phyloP scores from a whole-genome alignment of 2,113 vertebrate species.

The Holacanthus passer region DNA sequence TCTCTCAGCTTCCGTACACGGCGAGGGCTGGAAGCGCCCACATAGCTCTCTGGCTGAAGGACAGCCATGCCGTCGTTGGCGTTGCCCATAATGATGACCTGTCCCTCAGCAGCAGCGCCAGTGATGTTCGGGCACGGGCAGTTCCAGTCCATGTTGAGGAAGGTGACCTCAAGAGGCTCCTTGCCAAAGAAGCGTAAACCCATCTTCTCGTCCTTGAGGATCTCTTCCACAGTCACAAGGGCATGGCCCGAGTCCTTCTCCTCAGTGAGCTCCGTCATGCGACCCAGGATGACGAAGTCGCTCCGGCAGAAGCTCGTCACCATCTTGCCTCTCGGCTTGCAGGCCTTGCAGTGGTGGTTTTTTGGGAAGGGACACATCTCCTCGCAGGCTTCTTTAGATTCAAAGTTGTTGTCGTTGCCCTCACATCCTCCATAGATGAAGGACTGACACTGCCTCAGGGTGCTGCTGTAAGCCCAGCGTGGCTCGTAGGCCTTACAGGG shows the following conservation, averaged over 20 bases:
- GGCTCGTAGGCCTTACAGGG: constrained; percentile 94
- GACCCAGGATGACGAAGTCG: constrained; percentile 94
- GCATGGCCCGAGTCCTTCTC: constrained; percentile 91
- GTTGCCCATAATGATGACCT: constrained; percentile 96
- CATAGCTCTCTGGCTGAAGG: constrained; percentile 93
- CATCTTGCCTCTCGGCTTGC: constrained; percentile 93
- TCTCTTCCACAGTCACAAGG: constrained; percentile 93
- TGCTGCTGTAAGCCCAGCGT: constrained; percentile 93
- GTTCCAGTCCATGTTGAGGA: constrained; percentile 95
- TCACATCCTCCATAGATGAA: constrained; percentile 96
- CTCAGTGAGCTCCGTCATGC: constrained; percentile 90
- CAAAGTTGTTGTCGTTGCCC: constrained; percentile 97
- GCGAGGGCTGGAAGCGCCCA: constrained; percentile 88
- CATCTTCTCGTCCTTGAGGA: constrained; percentile 98
- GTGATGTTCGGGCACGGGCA: constrained; percentile 98
- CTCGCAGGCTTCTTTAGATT: constrained; percentile 93
- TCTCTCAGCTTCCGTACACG: constrained; percentile 92
- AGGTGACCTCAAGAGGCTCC: constrained; percentile 94
- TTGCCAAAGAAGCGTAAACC: constrained; percentile 94
- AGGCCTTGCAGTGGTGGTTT: constrained; percentile 90
- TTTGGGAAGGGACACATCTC: constrained; percentile 93
- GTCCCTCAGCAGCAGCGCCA: constrained; percentile 82
- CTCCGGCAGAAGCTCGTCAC: constrained; percentile 97
- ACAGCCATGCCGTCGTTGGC: constrained; percentile 94
- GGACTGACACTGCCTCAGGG: constrained; percentile 90